Conservation (phyloP, 2,797 vertebrate genomes). For the Leptoclinus maculatus region DNA sequence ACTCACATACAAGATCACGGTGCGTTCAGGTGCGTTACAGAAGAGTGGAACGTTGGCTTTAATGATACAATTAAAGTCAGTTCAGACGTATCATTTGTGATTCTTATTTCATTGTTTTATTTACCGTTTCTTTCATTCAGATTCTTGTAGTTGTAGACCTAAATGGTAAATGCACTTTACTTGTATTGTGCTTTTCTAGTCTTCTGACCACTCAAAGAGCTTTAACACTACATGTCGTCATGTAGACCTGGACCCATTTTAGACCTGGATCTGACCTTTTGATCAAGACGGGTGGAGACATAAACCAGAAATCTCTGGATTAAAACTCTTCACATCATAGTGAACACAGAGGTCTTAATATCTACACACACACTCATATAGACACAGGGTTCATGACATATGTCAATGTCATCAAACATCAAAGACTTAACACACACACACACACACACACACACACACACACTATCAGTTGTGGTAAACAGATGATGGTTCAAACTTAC, state of each 20-base stretch:
- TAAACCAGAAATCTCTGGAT: neutral
- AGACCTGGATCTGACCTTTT: neutral
- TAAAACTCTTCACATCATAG: too few relatives aligned
- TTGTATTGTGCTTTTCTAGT: neutral
- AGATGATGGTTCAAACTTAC: slow-evolving; percentile 29
- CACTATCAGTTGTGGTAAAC: neutral
- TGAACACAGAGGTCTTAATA: neutral
- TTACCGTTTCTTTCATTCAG: too few relatives aligned
- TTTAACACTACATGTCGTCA: too few relatives aligned
- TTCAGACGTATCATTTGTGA: too few relatives aligned
- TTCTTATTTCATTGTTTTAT: too few relatives aligned
- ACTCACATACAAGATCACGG: too few relatives aligned
- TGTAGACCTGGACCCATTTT: neutral
- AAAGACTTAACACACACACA: neutral
- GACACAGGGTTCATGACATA: neutral
- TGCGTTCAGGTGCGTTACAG: too few relatives aligned
- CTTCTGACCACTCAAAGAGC: neutral
- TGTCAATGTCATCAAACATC: neutral
- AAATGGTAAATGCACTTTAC: neutral
- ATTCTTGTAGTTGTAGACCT: neutral
- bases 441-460: slow-evolving; percentile 5
- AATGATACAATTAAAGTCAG: too few relatives aligned
- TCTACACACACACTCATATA: neutral
- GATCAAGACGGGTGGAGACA: neutral
- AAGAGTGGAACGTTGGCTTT: too few relatives aligned